phyloP scores from a whole-genome alignment of 2,113 vertebrate genomes.

The Lepus timidus region DNA sequence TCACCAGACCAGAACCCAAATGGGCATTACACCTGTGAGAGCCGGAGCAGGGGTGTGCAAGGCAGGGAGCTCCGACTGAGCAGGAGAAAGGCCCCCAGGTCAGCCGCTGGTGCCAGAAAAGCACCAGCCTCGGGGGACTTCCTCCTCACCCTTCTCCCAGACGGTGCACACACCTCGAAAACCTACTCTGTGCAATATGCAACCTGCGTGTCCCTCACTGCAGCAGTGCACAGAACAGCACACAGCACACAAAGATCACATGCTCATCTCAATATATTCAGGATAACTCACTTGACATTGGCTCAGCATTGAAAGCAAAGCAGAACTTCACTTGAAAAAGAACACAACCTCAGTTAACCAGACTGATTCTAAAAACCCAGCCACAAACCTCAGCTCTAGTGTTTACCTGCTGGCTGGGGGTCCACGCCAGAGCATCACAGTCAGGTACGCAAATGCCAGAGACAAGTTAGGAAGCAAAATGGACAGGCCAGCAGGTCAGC shows the following conservation, averaged over 20 bases:
- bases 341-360: not conserved
- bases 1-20: not conserved
- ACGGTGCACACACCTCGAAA: not conserved
- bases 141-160: not conserved
- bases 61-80: not conserved
- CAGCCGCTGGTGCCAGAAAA: not conserved
- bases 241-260: not conserved
- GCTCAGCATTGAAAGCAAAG: not conserved
- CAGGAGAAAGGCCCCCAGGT: not conserved
- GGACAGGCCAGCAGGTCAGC: not conserved
- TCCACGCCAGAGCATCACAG: not conserved
- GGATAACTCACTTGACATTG: not conserved
- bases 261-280: not conserved
- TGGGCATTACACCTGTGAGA: not conserved
- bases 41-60: not conserved
- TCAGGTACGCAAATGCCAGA: not conserved
- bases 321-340: not conserved
- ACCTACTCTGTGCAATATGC: not conserved
- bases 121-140: not conserved
- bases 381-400: not conserved
- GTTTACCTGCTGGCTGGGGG: not conserved
- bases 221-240: not conserved
- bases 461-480: not conserved
- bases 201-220: not conserved
- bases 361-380: not conserved